Percentiles rank a stretch among this genome's conserved stretches.
These are phyloP conservation scores for Timema cristinae DNA, from an alignment of 2,888 invertebrate genomes.

Conservation along the genomic window DNA sequence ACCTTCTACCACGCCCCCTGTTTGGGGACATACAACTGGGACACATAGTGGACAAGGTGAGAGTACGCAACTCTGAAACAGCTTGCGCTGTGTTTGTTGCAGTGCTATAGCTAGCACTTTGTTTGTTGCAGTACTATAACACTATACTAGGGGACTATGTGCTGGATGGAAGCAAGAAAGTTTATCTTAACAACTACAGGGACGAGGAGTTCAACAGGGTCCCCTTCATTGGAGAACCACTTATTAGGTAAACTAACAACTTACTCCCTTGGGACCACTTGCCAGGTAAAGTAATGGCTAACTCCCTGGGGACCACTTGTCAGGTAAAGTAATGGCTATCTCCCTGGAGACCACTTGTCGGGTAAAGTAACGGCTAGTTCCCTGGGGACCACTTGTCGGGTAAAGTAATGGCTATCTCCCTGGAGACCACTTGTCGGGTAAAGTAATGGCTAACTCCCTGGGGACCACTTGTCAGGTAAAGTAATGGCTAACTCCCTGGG, in stretches of 20 bases:
- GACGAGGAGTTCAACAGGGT: slow-evolving; percentile 32
- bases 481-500: too few relatives aligned
- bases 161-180: slow-evolving; percentile 35
- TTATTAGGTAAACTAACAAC: slow-evolving; percentile 30
- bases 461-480: too few relatives aligned
- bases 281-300: too few relatives aligned
- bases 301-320: too few relatives aligned
- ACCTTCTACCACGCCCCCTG: slow-evolving; percentile 33
- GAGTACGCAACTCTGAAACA: not conserved
- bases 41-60: slow-evolving; percentile 35
- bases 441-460: too few relatives aligned
- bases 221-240: slow-evolving; percentile 32
- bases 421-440: too few relatives aligned
- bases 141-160: slow-evolving; percentile 34
- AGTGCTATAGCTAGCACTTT: not conserved
- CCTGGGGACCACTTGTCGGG: too few relatives aligned
- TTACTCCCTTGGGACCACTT: not conserved
- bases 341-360: too few relatives aligned
- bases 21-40: slow-evolving; percentile 29
- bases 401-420: too few relatives aligned
- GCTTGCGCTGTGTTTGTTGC: not conserved
- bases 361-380: too few relatives aligned
- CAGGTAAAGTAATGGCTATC: too few relatives aligned
- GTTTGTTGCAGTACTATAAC: slow-evolving; percentile 34
- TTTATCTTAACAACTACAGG: slow-evolving; percentile 37